phyloP scores from a whole-genome alignment of 2,113 vertebrate species.

The Coreoperca whiteheadi region DNA sequence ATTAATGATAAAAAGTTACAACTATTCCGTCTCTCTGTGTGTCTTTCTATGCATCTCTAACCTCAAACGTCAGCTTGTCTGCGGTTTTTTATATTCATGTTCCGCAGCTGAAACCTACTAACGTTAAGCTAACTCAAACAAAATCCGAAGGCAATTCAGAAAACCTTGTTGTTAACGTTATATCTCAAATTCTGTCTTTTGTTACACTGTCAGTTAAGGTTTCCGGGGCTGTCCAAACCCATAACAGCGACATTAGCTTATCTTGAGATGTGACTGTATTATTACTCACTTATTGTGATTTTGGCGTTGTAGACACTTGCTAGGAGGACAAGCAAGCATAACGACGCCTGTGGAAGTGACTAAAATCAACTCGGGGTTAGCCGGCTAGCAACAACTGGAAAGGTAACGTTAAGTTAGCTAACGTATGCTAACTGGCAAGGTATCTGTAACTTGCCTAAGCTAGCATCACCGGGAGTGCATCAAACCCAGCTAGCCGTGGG shows the following conservation, averaged over 20 bases:
- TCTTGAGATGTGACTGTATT: slow-evolving; percentile 17
- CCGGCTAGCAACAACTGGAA: slow-evolving; percentile 73
- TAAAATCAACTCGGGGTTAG: slow-evolving; percentile 64
- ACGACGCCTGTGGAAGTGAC: slow-evolving; percentile 47
- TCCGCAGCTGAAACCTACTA: neutral
- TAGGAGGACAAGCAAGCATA: neutral
- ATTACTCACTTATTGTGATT: slow-evolving; percentile 25
- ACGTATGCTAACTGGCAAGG: slow-evolving; percentile 75
- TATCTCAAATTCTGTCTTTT: slow-evolving; percentile 55
- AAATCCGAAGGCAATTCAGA: neutral
- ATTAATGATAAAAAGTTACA: slow-evolving; percentile 33
- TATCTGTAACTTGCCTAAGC: slow-evolving; percentile 70
- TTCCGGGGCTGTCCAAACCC: slow-evolving; percentile 36
- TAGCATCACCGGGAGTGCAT: slow-evolving; percentile 73
- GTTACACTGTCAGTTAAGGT: slow-evolving; percentile 57
- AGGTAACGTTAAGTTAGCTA: slow-evolving; percentile 64
- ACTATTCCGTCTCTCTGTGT: neutral
- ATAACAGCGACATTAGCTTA: slow-evolving; percentile 39
- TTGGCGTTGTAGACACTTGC: neutral
- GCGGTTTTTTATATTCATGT: neutral
- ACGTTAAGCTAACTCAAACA: slow-evolving; percentile 16
- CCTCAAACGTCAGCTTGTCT: neutral
- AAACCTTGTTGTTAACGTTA: slow-evolving; percentile 14
- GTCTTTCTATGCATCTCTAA: neutral
- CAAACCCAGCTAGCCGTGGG: slow-evolving; percentile 56